phyloP scores from a whole-genome alignment of 1,140 invertebrate species.

The Meloidogyne hapla region DNA sequence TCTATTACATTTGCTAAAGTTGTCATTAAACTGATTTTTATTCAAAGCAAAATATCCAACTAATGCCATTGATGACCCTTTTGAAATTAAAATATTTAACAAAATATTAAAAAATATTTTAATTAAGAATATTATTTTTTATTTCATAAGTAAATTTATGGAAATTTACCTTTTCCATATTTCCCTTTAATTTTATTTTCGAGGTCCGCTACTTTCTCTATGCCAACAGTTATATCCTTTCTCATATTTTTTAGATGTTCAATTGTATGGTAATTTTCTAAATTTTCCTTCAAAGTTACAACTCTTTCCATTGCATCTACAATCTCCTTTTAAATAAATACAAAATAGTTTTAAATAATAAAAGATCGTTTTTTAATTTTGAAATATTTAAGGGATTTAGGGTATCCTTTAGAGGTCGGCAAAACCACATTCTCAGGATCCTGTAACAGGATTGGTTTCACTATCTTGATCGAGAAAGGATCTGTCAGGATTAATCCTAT shows the following conservation, averaged over 20 bases:
- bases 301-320: background rate
- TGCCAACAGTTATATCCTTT: background rate
- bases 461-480: no score
- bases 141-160: no score
- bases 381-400: no score
- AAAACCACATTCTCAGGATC: no score
- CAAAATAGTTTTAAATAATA: background rate
- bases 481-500: no score
- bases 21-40: background rate
- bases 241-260: background rate
- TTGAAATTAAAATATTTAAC: background rate
- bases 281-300: background rate
- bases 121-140: no score
- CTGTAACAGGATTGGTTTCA: no score
- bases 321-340: background rate
- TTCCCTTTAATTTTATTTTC: background rate
- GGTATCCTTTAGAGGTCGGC: no score
- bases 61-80: background rate
- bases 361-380: no score
- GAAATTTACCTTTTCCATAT: background rate
- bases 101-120: no score
- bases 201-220: background rate
- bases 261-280: background rate
- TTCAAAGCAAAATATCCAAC: background rate
- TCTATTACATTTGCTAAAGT: conserved; percentile 1